A percentile compares a stretch with the other conserved stretches of the same genome.
These are phyloP conservation scores for Pollenia angustigena DNA, from an alignment of 2,888 invertebrate species.

Conservation along the genomic window DNA sequence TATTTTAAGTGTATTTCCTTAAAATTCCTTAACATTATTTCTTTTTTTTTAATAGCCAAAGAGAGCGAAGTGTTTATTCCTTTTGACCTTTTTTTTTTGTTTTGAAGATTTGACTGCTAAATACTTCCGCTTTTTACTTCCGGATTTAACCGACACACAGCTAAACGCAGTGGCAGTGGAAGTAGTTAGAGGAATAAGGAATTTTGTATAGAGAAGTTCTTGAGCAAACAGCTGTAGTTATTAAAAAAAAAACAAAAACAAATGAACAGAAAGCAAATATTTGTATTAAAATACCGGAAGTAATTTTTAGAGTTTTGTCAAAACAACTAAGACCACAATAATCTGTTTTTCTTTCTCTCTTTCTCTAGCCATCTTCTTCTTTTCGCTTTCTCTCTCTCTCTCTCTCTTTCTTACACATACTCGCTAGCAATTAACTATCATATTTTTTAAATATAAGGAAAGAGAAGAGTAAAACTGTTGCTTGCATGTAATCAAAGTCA, in stretches of 20 bases:
- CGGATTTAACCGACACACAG: slow-evolving; percentile 59
- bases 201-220: slow-evolving; percentile 41
- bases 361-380: not conserved
- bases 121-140: slow-evolving; percentile 71
- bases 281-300: slow-evolving; percentile 44
- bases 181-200: slow-evolving; percentile 8
- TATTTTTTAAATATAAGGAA: not conserved
- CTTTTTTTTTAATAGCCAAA: not conserved
- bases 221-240: slow-evolving; percentile 51
- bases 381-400: not conserved
- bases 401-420: too few species aligned
- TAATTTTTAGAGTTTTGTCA: slow-evolving; percentile 56
- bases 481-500: not conserved
- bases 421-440: too few species aligned
- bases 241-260: slow-evolving; percentile 4
- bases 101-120: slow-evolving; percentile 45
- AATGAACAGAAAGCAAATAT: not conserved
- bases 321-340: not conserved
- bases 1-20: slow-evolving; percentile 42
- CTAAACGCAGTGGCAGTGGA: slow-evolving; percentile 5
- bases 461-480: not conserved
- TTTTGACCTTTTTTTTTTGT: slow-evolving; percentile 49
- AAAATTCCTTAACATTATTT: too few species aligned
- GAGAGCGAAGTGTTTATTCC: slow-evolving; percentile 47
- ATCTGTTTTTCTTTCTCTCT: not conserved